Conservation (phyloP, 2,888 invertebrate genomes). For the Morpho achilles region DNA sequence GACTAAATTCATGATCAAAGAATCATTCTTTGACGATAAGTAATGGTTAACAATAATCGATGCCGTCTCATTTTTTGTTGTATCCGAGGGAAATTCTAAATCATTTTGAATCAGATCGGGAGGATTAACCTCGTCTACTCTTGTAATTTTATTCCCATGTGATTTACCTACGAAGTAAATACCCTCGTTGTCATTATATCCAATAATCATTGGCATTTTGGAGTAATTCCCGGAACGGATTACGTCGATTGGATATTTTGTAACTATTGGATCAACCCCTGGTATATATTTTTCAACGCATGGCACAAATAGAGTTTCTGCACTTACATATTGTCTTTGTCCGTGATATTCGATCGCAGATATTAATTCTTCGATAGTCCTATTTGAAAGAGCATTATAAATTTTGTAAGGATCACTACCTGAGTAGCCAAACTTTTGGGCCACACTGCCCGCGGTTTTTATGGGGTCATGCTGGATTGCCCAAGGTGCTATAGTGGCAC, state of each 20-base stretch:
- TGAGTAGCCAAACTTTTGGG: constrained; percentile 55
- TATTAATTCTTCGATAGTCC: constrained; percentile 49
- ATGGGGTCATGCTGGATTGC: constrained; percentile 60
- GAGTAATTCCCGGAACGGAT: constrained; percentile 59
- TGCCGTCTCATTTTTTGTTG: constrained; percentile 48
- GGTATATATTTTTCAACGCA: constrained; percentile 59
- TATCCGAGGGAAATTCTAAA: constrained; percentile 51
- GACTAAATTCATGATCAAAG: constrained; percentile 61
- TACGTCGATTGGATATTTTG: constrained; percentile 51
- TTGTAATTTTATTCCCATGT: constrained; percentile 50
- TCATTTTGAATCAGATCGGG: constrained; percentile 47
- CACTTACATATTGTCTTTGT: constrained; percentile 54
- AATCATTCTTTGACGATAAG: constrained; percentile 53
- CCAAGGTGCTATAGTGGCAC: constrained; percentile 62
- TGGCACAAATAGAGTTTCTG: constrained; percentile 57
- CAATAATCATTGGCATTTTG: constrained; percentile 68
- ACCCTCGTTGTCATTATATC: constrained; percentile 65
- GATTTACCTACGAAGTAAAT: constrained; percentile 60
- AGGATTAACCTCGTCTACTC: constrained; percentile 36
- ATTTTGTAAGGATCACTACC: constrained; percentile 58
- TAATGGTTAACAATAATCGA: constrained; percentile 49
- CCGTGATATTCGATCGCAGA: constrained; percentile 48
- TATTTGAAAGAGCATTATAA: constrained; percentile 51
- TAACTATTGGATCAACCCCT: constrained; percentile 55
- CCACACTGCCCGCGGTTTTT: constrained; percentile 49